These are phyloP conservation scores for Mamestra brassicae DNA, from an alignment of 2,888 invertebrate genomes.

Conservation along the genomic window DNA sequence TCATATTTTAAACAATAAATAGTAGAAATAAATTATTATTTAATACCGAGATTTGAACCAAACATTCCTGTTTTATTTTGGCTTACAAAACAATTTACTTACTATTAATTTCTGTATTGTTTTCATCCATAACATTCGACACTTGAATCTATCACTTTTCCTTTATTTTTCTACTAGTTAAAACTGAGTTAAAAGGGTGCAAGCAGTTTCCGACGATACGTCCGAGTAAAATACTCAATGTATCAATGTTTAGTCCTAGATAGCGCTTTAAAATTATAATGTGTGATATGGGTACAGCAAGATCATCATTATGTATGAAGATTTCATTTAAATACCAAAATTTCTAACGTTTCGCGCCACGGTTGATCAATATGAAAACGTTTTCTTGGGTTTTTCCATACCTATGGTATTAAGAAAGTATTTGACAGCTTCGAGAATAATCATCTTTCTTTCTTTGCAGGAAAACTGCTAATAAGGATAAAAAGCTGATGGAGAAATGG, in stretches of 20 bases:
- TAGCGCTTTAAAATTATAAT: conserved; percentile 87
- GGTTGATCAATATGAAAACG: conserved; percentile 53
- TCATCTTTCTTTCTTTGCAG: background rate
- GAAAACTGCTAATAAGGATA: background rate
- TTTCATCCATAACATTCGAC: conserved; percentile 52
- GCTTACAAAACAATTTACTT: conserved; percentile 6
- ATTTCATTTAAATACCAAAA: conserved; percentile 83
- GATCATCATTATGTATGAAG: conserved; percentile 81
- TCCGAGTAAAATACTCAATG: conserved; percentile 47
- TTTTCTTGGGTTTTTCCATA: conserved; percentile 48
- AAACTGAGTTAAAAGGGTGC: conserved; percentile 11
- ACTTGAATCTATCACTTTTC: background rate
- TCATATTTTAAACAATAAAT: background rate
- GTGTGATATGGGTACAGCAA: conserved; percentile 69
- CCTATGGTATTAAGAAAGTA: conserved; percentile 8
- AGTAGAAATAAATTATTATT: conserved; percentile 1
- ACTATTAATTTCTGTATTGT: conserved; percentile 49
- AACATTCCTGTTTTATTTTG: background rate
- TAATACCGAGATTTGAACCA: background rate
- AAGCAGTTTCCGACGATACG: conserved; percentile 26
- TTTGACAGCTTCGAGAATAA: background rate
- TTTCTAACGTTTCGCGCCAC: conserved; percentile 60
- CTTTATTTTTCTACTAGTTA: conserved; percentile 2
- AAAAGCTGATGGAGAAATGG: background rate
- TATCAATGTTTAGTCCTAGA: conserved; percentile 71